Percentiles rank a stretch among this genome's conserved stretches.
Evolutionary conservation across 2,797 vertebrate species (phyloP).

Genomic region (Decapterus maruadsi): DNA sequence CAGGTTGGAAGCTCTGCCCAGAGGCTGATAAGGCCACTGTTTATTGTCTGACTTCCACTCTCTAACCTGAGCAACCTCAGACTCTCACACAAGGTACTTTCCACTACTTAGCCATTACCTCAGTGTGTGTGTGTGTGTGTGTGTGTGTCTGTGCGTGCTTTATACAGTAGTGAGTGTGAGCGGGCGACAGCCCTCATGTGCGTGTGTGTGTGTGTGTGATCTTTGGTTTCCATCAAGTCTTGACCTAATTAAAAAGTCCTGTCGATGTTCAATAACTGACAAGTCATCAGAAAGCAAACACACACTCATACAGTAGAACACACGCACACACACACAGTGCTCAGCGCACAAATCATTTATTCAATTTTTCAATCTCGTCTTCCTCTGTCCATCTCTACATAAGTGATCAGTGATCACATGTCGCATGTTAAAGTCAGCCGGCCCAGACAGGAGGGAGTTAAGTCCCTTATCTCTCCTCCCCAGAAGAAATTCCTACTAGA

Average conservation of each 20-base stretch:
- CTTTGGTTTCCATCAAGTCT: constrained; percentile 58
- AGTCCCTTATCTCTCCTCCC: constrained; percentile 93
- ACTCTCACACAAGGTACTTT: constrained; percentile 75
- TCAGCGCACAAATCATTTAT: constrained; percentile 66
- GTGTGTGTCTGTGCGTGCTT: constrained; percentile 6
- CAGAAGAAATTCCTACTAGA: constrained; percentile 96
- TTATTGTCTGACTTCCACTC: constrained; percentile 84
- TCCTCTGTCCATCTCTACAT: constrained; percentile 69
- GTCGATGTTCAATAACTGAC: constrained; percentile 53
- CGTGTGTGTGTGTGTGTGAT: constrained; percentile 14
- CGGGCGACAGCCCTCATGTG: not conserved
- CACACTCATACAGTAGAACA: constrained; percentile 6
- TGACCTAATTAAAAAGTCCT: constrained; percentile 72
- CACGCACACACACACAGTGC: constrained; percentile 14
- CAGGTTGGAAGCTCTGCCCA: constrained; percentile 79
- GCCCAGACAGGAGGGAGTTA: constrained; percentile 90
- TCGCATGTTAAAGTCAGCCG: constrained; percentile 70
- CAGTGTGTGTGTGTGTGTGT: constrained; percentile 19
- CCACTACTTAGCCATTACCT: constrained; percentile 74
- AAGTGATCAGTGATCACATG: constrained; percentile 79
- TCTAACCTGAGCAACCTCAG: constrained; percentile 76
- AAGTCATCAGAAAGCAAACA: constrained; percentile 48
- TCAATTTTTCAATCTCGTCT: constrained; percentile 69
- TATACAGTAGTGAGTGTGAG: not conserved
- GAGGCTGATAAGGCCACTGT: constrained; percentile 81